These are phyloP conservation scores for Tribolium freemani DNA, from an alignment of 2,888 invertebrate species.

Conservation along the genomic window DNA sequence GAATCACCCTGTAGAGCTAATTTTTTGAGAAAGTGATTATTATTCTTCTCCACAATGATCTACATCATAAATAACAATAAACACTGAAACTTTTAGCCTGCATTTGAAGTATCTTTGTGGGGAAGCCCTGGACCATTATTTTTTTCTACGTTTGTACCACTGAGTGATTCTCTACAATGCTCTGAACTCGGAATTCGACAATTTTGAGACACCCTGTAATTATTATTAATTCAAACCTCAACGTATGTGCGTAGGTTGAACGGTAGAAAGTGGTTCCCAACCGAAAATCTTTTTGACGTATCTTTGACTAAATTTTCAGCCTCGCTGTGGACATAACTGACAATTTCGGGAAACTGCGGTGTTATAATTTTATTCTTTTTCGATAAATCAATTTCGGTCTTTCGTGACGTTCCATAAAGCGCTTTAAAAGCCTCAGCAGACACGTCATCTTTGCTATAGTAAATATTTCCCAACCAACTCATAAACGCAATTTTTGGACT, in stretches of 20 bases:
- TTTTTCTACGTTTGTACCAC: too few relatives aligned
- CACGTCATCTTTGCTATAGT: constrained; percentile 80
- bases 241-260: constrained; percentile 80
- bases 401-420: constrained; percentile 79
- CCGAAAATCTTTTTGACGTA: constrained; percentile 72
- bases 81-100: too few relatives aligned
- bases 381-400: constrained; percentile 69
- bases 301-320: constrained; percentile 75
- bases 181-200: too few relatives aligned
- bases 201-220: too few relatives aligned
- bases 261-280: constrained; percentile 79
- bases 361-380: constrained; percentile 66
- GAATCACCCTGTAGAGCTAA: too few relatives aligned
- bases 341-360: constrained; percentile 82
- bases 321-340: constrained; percentile 79
- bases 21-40: too few relatives aligned
- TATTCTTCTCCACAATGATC: too few relatives aligned
- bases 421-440: constrained; percentile 80
- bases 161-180: too few relatives aligned
- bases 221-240: constrained; percentile 78
- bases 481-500: constrained; percentile 52
- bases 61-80: too few relatives aligned
- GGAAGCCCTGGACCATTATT: too few relatives aligned
- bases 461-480: neutral
- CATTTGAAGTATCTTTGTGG: too few relatives aligned